A percentile compares a stretch with the other conserved stretches of the same genome.
phyloP scores from a whole-genome alignment of 2,113 vertebrate species.

The Epinephelus lanceolatus region DNA sequence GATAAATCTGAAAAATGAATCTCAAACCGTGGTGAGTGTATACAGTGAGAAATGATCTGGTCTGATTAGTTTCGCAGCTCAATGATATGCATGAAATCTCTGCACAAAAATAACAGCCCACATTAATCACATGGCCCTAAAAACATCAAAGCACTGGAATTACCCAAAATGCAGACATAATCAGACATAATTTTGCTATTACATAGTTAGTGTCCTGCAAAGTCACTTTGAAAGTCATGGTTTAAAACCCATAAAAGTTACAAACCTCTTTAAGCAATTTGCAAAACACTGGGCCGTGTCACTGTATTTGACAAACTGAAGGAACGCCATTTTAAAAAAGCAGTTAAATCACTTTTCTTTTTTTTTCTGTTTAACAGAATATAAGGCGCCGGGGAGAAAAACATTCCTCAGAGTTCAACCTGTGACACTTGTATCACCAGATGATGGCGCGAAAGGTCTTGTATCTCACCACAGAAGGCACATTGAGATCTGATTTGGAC shows the following conservation, averaged over 20 bases:
- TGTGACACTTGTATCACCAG: background rate
- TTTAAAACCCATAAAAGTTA: background rate
- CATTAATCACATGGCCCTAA: background rate
- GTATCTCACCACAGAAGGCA: constrained; percentile 52
- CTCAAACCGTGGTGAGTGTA: background rate
- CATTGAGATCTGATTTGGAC: constrained; percentile 11
- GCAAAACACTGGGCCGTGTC: background rate
- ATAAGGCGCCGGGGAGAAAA: constrained; percentile 31
- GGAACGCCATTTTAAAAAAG: background rate
- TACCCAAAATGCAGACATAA: background rate
- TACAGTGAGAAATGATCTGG: background rate
- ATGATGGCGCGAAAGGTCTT: constrained; percentile 1
- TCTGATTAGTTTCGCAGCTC: constrained; percentile 6
- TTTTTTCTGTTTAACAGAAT: constrained; percentile 5
- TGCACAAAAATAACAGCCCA: background rate
- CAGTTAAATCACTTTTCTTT: background rate
- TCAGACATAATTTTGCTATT: background rate
- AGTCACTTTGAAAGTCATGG: background rate
- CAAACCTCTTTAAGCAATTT: background rate
- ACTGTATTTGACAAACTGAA: background rate
- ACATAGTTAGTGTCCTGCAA: background rate
- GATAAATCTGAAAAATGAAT: background rate
- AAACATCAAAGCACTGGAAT: constrained; percentile 13
- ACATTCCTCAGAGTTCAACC: background rate
- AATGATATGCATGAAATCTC: constrained; percentile 12